Evolutionary conservation across 2,888 invertebrate species (phyloP).

Genomic region (Eulithis prunata): DNA sequence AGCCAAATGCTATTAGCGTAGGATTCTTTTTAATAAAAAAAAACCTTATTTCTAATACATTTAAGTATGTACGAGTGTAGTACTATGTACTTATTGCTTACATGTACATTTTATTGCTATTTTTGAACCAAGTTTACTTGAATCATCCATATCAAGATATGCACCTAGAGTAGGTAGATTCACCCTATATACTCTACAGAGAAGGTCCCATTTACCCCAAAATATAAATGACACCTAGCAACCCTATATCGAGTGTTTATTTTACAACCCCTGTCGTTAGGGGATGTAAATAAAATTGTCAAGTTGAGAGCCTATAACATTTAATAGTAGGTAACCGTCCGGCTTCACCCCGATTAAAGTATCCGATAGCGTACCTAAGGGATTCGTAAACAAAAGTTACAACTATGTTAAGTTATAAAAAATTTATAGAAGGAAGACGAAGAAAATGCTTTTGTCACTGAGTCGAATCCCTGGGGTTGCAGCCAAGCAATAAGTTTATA

Average conservation of each 20-base stretch:
- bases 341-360: conserved; percentile 3
- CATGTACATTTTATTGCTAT: too few relatives aligned
- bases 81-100: too few relatives aligned
- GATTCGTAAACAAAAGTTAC: conserved; percentile 6
- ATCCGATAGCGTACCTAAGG: conserved; percentile 7
- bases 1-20: too few relatives aligned
- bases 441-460: neutral
- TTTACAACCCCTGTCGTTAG: conserved; percentile 32
- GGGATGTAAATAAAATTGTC: conserved; percentile 38
- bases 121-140: too few relatives aligned
- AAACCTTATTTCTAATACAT: too few relatives aligned
- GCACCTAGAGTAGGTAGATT: too few relatives aligned
- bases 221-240: conserved; percentile 10
- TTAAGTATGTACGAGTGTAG: too few relatives aligned
- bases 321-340: conserved; percentile 17
- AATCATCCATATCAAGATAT: too few relatives aligned
- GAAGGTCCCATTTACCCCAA: neutral
- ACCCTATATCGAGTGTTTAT: conserved; percentile 28
- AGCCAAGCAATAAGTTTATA: too few relatives aligned
- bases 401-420: conserved; percentile 15
- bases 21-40: too few relatives aligned
- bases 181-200: too few relatives aligned
- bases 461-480: neutral
- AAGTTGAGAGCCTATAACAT: conserved; percentile 32
- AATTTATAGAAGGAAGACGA: neutral